These are phyloP conservation scores for Anticlea derivata DNA, from an alignment of 2,888 invertebrate species.

Conservation along the genomic window DNA sequence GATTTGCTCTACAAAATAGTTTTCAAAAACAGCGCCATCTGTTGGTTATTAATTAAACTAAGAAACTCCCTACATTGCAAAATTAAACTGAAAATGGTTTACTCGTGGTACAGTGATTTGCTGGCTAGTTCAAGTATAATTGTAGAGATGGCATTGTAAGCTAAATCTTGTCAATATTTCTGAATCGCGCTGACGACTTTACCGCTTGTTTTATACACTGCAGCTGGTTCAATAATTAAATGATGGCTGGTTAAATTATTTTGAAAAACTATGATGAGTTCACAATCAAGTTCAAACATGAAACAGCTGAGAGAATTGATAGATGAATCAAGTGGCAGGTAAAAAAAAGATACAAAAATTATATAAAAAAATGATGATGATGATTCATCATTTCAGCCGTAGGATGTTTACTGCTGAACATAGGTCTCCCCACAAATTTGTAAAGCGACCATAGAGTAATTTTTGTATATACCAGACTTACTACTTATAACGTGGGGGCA, in stretches of 20 bases:
- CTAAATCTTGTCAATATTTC: not conserved
- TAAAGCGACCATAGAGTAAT: too few species aligned
- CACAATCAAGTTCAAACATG: slow-evolving; percentile 1
- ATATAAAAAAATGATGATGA: not conserved
- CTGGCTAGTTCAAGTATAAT: not conserved
- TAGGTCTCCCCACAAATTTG: too few species aligned
- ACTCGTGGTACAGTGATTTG: not conserved
- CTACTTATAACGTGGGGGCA: too few species aligned
- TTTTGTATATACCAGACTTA: too few species aligned
- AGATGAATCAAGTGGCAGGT: slow-evolving; percentile 44
- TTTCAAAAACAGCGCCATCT: too few species aligned
- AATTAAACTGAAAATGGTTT: too few species aligned
- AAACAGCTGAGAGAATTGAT: slow-evolving; percentile 41
- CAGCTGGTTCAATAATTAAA: too few species aligned
- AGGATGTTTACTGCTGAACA: too few species aligned
- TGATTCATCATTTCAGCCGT: too few species aligned
- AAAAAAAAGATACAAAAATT: not conserved
- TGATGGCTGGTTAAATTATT: too few species aligned
- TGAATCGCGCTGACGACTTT: slow-evolving; percentile 18
- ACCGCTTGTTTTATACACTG: not conserved
- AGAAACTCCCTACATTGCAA: too few species aligned
- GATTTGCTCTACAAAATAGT: too few species aligned
- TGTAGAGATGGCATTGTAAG: slow-evolving; percentile 11
- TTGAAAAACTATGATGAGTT: not conserved
- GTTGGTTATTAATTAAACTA: not conserved